Conservation (phyloP, 2,113 vertebrate species). For the Hydrochoerus hydrochaeris region DNA sequence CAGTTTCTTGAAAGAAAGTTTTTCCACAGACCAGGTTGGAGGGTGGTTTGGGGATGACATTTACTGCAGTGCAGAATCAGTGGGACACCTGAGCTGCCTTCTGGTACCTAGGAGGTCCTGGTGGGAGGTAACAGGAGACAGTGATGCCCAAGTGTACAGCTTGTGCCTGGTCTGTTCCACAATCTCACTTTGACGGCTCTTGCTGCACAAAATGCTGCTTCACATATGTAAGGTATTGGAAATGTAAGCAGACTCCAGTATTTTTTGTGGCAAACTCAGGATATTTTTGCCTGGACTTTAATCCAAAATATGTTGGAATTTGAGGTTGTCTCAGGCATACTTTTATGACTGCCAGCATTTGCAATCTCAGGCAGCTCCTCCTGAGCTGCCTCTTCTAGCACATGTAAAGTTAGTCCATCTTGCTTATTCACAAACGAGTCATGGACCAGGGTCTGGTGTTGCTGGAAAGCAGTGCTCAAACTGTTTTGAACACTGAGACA, state of each 20-base stretch:
- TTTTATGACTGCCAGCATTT: background rate
- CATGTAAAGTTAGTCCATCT: background rate
- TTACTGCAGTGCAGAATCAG: background rate
- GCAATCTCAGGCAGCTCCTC: background rate
- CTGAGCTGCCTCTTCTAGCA: background rate
- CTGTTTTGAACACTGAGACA: background rate
- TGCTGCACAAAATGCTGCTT: background rate
- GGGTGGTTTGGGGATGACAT: background rate
- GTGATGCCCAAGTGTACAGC: background rate
- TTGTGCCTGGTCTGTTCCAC: background rate
- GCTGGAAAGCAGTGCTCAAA: background rate
- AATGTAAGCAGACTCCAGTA: background rate
- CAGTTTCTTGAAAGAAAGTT: background rate
- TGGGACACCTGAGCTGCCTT: background rate
- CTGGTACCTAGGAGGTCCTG: background rate
- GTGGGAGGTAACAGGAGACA: background rate
- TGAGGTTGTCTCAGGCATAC: background rate
- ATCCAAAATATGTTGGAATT: background rate
- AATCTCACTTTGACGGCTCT: background rate
- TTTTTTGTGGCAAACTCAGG: background rate
- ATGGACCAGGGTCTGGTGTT: background rate
- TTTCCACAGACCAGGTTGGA: background rate
- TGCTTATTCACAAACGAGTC: background rate
- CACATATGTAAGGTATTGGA: background rate
- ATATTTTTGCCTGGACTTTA: background rate